Conservation (phyloP, 1,140 invertebrate species). For the Hycleus cichorii region DNA sequence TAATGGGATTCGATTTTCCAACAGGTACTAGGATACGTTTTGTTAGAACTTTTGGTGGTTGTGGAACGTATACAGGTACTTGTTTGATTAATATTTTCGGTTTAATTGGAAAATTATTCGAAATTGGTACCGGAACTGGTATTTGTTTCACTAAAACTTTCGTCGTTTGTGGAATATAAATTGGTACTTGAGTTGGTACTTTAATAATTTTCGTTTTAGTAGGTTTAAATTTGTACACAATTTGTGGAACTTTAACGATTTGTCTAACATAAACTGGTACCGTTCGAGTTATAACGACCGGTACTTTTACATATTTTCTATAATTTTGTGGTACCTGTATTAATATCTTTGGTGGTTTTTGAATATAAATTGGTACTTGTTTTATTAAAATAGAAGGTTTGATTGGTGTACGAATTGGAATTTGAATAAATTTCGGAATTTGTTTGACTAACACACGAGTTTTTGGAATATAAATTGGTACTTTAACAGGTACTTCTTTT, state of each 20-base stretch:
- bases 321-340: neutral
- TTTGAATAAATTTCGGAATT: no score
- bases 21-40: no score
- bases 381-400: no score
- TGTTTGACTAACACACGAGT: no score
- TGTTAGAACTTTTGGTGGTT: neutral
- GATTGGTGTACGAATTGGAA: no score
- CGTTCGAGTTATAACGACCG: neutral
- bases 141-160: slow-evolving; percentile 8
- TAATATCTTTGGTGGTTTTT: neutral
- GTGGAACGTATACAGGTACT: neutral
- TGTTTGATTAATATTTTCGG: slow-evolving; percentile 7
- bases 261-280: neutral
- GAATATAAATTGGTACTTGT: no score
- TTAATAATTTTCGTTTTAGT: neutral
- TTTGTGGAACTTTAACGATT: slow-evolving; percentile 2
- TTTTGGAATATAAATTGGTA: neutral
- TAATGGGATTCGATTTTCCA: no score
- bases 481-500: neutral
- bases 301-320: neutral
- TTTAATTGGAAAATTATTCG: neutral
- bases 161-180: slow-evolving; percentile 3
- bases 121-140: slow-evolving; percentile 1
- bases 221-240: neutral
- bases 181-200: slow-evolving; percentile 1